phyloP scores from a whole-genome alignment of 2,797 vertebrate genomes.

The Steatocranus sp. region DNA sequence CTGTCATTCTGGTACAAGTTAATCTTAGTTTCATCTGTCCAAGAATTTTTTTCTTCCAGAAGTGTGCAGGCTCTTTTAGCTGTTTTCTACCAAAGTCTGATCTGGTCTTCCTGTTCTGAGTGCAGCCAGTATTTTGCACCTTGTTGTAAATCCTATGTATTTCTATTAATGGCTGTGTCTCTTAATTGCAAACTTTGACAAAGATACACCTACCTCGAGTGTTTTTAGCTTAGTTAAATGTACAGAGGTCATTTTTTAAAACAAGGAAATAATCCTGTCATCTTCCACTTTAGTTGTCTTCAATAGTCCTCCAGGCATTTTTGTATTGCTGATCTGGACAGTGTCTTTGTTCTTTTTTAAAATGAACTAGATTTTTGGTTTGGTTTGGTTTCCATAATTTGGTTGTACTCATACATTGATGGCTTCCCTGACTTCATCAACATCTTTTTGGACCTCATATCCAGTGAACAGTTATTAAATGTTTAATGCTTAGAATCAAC shows the following conservation, averaged over 20 bases:
- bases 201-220: accelerated
- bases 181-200: not conserved
- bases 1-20: not conserved
- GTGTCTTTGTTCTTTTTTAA: not conserved
- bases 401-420: accelerated
- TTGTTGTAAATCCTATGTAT: not conserved
- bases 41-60: not conserved
- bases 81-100: not conserved
- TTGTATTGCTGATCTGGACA: not conserved
- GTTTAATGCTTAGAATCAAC: not conserved
- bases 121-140: not conserved
- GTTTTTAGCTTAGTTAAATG: not conserved
- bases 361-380: not conserved
- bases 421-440: not conserved
- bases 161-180: accelerated
- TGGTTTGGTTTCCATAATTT: not conserved
- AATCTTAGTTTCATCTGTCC: not conserved
- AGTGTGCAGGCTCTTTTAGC: not conserved
- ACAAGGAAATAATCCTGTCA: not conserved
- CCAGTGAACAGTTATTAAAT: not conserved
- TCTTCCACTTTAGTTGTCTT: not conserved
- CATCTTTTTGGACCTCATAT: not conserved
- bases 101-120: not conserved
- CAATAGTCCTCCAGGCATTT: not conserved
- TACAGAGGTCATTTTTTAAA: not conserved